These are phyloP conservation scores for Epizoanthus fatuus DNA, from an alignment of 92 coral and sea anemone genomes.

Conservation along the genomic window DNA sequence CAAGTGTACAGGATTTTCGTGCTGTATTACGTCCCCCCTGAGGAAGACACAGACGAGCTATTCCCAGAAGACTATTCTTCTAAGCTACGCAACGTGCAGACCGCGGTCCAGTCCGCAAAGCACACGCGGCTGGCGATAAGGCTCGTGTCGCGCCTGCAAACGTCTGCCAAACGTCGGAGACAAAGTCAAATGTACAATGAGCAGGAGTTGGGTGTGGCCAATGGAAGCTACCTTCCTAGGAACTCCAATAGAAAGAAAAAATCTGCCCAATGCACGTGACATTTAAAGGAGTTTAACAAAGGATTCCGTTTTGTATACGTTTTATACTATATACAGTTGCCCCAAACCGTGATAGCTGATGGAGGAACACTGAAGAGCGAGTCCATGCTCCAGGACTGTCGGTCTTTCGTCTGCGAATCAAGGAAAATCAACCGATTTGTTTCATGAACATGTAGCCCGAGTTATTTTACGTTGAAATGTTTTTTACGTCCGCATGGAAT, in stretches of 20 bases:
- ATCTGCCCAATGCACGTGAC: slow-evolving; percentile 7
- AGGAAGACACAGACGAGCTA: slow-evolving; percentile 80
- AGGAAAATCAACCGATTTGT: too few species aligned
- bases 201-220: slow-evolving; percentile 4
- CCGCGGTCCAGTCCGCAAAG: slow-evolving; percentile 89
- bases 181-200: slow-evolving; percentile 13
- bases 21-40: slow-evolving; percentile 94
- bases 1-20: slow-evolving; percentile 95
- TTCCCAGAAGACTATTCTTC: slow-evolving; percentile 79
- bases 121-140: slow-evolving; percentile 85
- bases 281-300: slow-evolving; percentile 8
- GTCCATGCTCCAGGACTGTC: too few species aligned
- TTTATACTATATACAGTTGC: too few species aligned
- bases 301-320: background rate
- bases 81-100: slow-evolving; percentile 84
- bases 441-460: too few species aligned
- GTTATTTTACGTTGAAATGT: too few species aligned
- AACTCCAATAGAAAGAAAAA: background rate
- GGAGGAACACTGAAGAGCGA: too few species aligned
- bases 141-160: slow-evolving; percentile 83
- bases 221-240: background rate
- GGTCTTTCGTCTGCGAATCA: too few species aligned
- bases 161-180: slow-evolving; percentile 58
- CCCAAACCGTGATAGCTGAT: too few species aligned
- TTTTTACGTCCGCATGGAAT: too few species aligned